These are phyloP conservation scores for Naso thynnoides DNA, from an alignment of 2,797 vertebrate genomes.

Conservation along the genomic window DNA sequence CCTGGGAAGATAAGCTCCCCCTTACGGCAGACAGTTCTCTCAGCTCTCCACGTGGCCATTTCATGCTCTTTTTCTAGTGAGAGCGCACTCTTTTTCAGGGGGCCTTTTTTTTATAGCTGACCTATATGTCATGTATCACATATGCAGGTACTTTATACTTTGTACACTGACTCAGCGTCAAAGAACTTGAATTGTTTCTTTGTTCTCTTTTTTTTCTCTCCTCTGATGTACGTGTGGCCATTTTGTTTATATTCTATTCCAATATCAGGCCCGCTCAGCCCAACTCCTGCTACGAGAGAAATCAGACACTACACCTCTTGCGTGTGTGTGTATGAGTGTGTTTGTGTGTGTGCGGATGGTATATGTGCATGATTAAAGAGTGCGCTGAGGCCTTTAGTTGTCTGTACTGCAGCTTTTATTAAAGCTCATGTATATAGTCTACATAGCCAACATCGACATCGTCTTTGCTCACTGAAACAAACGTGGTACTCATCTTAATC, in stretches of 20 bases:
- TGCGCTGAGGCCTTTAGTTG: conserved; percentile 62
- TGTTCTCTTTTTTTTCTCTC: conserved; percentile 49
- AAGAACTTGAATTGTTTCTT: conserved; percentile 82
- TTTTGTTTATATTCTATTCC: conserved; percentile 79
- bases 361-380: conserved; percentile 49
- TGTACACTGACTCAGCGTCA: conserved; percentile 81
- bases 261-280: conserved; percentile 72
- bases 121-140: conserved; percentile 87
- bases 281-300: conserved; percentile 68
- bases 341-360: conserved; percentile 32
- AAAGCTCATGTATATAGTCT: conserved; percentile 67
- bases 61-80: conserved; percentile 75
- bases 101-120: conserved; percentile 81
- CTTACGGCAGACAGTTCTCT: conserved; percentile 82
- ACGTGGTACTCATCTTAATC: conserved; percentile 69
- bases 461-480: conserved; percentile 61
- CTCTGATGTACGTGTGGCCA: conserved; percentile 65
- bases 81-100: conserved; percentile 78
- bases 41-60: conserved; percentile 80
- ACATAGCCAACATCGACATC: conserved; percentile 53
- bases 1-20: conserved; percentile 84
- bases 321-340: conserved; percentile 40
- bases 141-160: conserved; percentile 87
- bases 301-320: conserved; percentile 78
- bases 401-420: conserved; percentile 62